Percentiles rank a stretch among this genome's conserved stretches.
Evolutionary conservation across 2,888 invertebrate species (phyloP).

Genomic region (Cantharis lateralis): DNA sequence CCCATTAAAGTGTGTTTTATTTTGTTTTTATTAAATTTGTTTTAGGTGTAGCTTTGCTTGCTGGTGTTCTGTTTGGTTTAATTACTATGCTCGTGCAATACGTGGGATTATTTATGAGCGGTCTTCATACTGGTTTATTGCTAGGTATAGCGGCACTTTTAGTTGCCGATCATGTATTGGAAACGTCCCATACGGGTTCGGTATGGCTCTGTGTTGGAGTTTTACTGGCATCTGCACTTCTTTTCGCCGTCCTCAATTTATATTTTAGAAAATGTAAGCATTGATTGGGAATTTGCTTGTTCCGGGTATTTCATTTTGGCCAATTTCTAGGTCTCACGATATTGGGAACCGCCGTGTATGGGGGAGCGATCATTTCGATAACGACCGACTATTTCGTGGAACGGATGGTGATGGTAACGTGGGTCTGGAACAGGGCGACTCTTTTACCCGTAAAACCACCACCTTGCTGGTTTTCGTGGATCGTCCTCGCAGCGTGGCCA

Average conservation of each 20-base stretch:
- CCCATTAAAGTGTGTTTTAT: neutral
- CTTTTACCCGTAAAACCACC: slow-evolving; percentile 60
- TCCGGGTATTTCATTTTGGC: neutral
- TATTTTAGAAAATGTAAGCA: slow-evolving; percentile 76
- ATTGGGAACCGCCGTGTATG: slow-evolving; percentile 76
- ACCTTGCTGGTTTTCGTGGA: slow-evolving; percentile 76
- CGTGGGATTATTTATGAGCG: slow-evolving; percentile 80
- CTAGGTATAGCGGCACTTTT: slow-evolving; percentile 65
- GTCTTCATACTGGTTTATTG: slow-evolving; percentile 75
- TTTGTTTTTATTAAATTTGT: slow-evolving; percentile 13
- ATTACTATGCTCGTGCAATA: slow-evolving; percentile 83
- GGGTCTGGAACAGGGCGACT: slow-evolving; percentile 73
- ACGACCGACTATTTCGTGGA: slow-evolving; percentile 79
- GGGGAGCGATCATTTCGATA: slow-evolving; percentile 72
- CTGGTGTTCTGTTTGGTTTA: slow-evolving; percentile 76
- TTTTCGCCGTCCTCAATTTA: slow-evolving; percentile 72
- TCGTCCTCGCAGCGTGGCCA: slow-evolving; percentile 76
- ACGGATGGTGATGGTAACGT: slow-evolving; percentile 69
- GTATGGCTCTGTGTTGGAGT: slow-evolving; percentile 75
- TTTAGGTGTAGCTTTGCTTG: slow-evolving; percentile 71
- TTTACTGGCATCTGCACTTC: slow-evolving; percentile 68
- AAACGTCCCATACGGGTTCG: slow-evolving; percentile 57
- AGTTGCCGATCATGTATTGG: slow-evolving; percentile 64
- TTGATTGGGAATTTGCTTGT: neutral
- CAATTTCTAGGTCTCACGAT: slow-evolving; percentile 65